Evolutionary conservation across 2,113 vertebrate genomes (phyloP), one percentile per base, ranked within the genome.

Genomic region (Actenoides lindsayi): DNA sequence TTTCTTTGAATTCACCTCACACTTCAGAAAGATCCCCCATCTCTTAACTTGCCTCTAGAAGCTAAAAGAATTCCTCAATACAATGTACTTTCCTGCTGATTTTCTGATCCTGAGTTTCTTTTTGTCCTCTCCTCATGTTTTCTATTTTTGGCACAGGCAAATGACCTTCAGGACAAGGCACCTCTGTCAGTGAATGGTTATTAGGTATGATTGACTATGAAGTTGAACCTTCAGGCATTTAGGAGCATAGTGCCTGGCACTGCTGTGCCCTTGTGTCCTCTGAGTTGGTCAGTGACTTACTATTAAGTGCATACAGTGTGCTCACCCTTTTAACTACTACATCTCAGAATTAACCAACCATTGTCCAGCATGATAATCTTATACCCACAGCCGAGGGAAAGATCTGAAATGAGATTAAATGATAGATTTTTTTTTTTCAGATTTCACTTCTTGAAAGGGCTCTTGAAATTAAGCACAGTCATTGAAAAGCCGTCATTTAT

Each of bases 261-360:
- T 56, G 24, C 30, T 39, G 18, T 33, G 46, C 24, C 48, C 44
- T 33, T 1, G 0, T 1, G 0, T 11, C 14, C 50, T 69, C 33
- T 50, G 67, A 59, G 18, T 0, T 65, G 15, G 6, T 14, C 10
- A 10, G 25, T 30, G 39, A 20, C 30, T 51, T 44, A 15, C 11
- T 88, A 28, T 16, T 13, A 73, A 65, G 50, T 5, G 4, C 1
- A 0, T 6, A 5, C 15, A 5, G 14, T 33, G 20, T 48, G n/a
- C 15, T 51, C 10, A 62, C 12, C 41, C 4, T 21, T 60, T 15
- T 41, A 50, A 4, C 5, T 20, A 25, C 6, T 35, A 27, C 57
- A 42, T 6, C 33, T 56, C 35, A 69, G 17, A 25, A 27, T 65
- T 39, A 84, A 10, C 33, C 23, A 48, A 81, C 10, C 13, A 6